Base-by-base conservation (phyloP, 2,113 vertebrate genomes). In the Rhinolophus ferrumequinum region DNA sequence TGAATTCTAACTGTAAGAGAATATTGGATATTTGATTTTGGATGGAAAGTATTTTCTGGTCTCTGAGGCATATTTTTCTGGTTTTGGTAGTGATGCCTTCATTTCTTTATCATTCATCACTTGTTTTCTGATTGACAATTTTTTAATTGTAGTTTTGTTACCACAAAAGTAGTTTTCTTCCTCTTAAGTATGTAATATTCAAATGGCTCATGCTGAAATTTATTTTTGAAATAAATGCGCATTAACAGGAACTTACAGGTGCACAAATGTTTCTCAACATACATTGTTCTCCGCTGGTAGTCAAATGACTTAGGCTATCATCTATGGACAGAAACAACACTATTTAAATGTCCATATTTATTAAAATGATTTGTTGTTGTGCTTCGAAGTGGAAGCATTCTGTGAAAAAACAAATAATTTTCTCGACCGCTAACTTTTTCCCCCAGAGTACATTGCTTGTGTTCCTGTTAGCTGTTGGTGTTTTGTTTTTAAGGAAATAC, bases 151-250 rank as follows among this genome's bases (percentile, higher is more conserved):
- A 72, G 66, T 95, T 86, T 67, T 56, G 12, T 92, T 86, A 82
- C 11, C 14, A 95, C 19, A 81, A 93, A 69, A 89, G 7, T 95
- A 11, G 64, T 35, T 80, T 72, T 64, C 69, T 52, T 15, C 30
- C 13, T 80, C 33, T 12, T 86, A 64, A 47, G 8, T 90, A 60
- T 35, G 47, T 84, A 90, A 92, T 44, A 64, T 56, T 72, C 52
- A 87, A 80, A 81, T 89, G 44, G 24, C 38, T 73, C 47, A 75
- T 64, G 22, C 8, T 83, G 26, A 83, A n/a, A 64, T 86, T 83
- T 69, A 82, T 35, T 60, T 93, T 93, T 90, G 80, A 88, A 81
- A 60, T 33, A 84, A 90, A 62, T 83, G 33, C 66, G 14, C n/a
- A 64, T 69, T 86, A 75, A 56, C n/a, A 91, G 35, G n/a, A 90